These are phyloP conservation scores for Petrocephalus microphthalmus DNA, from an alignment of 2,113 vertebrate species.

Conservation along the genomic window DNA sequence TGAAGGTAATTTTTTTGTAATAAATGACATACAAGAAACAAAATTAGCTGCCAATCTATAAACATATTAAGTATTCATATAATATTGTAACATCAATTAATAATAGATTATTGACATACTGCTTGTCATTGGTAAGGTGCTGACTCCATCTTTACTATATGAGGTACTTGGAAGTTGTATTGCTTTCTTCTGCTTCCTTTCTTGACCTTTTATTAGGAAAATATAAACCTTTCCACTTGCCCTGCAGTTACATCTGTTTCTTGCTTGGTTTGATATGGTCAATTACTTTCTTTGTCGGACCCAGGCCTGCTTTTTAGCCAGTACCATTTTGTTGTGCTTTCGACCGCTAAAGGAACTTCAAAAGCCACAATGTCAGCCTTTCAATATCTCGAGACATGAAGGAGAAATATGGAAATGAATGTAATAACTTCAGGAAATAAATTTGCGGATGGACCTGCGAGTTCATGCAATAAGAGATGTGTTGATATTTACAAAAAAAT, in stretches of 20 bases:
- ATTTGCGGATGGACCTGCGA: neutral
- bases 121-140: neutral
- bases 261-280: neutral
- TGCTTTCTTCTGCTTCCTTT: neutral
- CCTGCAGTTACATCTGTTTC: neutral
- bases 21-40: neutral
- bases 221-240: neutral
- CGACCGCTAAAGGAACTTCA: neutral
- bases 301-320: neutral
- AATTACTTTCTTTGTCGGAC: neutral
- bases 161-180: neutral
- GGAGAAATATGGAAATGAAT: neutral
- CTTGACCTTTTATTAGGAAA: neutral
- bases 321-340: neutral
- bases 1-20: neutral
- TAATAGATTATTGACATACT: neutral
- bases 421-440: neutral
- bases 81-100: neutral
- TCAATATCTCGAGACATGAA: neutral
- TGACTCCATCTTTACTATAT: neutral
- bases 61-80: neutral
- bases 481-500: neutral
- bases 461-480: neutral
- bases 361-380: neutral
- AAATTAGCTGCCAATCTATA: neutral